Base-by-base conservation (phyloP, 2,797 vertebrate species). In the Furcifer pardalis region DNA sequence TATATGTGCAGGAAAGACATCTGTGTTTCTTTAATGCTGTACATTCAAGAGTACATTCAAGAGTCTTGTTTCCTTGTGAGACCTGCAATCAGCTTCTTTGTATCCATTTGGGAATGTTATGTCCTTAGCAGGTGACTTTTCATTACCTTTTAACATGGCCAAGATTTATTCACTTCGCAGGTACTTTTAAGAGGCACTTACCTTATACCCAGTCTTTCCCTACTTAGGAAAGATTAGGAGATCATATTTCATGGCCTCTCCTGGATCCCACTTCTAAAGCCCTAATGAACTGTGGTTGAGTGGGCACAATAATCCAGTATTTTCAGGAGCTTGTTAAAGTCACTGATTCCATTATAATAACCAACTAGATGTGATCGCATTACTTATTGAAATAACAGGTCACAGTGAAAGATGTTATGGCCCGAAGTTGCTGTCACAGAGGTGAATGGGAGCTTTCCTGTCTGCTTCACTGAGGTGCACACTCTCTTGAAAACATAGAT, bases 201-300 rank as follows among this genome's bases (percentile, higher is more conserved):
- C 89, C 92, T 93, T 92, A 91, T 87, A 91, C 85, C 90, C 56
- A 82, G 85, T 81, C 87, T 94, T 92, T 89, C 90, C 87, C 87
- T 6, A 66, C 91, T 94, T 90, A 92, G 86, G 80, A 10, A 30
- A 92, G 91, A 91, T 94, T 90, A 93, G 92, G 91, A 87, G 91
- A 90, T 94, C 59, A 0, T 90, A 91, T 94, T 94, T 93, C 92
- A 94, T 86, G 89, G 25, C 84, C 91, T 89, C 84, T 93, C 12
- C 7, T 92, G 92, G 91, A 92, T 93, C 89, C 82, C 82, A 46
- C 82, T 89, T 84, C 81, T 63, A 87, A 91, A 90, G 84, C 84
- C 85, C 88, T 93, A 93, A 95, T 93, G 92, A 94, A 94, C 93
- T 92, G 93, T 92, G 93, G 90, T 85, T 93, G 90, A 92, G 92